Evolutionary conservation across 2,113 vertebrate species (phyloP), one percentile per base, ranked within the genome.

Genomic region (Pterophyllum scalare): DNA sequence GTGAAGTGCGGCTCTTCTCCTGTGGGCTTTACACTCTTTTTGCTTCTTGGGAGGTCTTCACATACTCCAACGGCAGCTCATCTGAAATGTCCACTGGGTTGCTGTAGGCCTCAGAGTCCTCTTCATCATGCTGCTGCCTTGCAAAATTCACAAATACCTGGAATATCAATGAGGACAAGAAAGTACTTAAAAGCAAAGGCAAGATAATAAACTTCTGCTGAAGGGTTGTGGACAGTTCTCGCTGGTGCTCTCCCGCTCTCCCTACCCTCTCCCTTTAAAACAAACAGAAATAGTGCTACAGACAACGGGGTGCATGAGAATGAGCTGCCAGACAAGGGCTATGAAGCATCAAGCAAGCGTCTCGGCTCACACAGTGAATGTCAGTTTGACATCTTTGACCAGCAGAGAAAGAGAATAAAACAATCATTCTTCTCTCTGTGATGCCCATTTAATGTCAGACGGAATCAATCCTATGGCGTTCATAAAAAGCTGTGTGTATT

Each of bases 91-190:
- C 93, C 78, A 94, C 92, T 0, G 40, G 59, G 64, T 95, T 94
- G 52, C 70, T 43, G 3, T 90, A 85, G 56, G 59, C 80, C 20
- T 46, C 20, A 33, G 70, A 26, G 19, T 87, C 89, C 0, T 90
- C 89, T 38, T 93, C 91, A 2, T 49, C 83, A 0, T 94, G 86
- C 75, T 96, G 94, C 40, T 93, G 80, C 20, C 31, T 89, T 1
- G 95, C 95, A 89, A 96, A 96, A 83, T 94, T 96, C 77, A 96
- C 95, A 84, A 96, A 96, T 58, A 96, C 94, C 95, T 96, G 89
- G n/a, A 84, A 87, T 54, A 60, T 35, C 5, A 83, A 82, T 0
- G 26, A 46, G 35, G 56, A 82, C 12, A 54, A 49, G 40, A 58
- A 62, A 19, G 5, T 20, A 67, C 56, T 87, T 76, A 77, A 46